A percentile compares a stretch with the other conserved stretches of the same genome.
phyloP scores from a whole-genome alignment of 2,888 invertebrate genomes.

The Leptopterna dolabrata region DNA sequence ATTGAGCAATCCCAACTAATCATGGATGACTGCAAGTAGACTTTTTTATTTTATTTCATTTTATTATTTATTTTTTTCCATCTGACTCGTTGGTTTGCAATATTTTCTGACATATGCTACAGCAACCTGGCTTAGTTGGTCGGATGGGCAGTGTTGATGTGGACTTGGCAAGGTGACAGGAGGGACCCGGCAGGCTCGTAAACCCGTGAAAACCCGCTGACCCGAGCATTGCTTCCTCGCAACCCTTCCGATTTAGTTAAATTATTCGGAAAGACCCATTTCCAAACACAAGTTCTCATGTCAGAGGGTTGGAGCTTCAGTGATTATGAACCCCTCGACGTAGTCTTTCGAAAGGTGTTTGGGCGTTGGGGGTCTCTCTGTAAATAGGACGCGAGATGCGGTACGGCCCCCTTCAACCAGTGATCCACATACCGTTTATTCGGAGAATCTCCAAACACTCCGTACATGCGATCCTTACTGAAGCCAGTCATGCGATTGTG shows the following conservation, averaged over 20 bases:
- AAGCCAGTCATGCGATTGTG: background rate
- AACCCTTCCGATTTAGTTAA: background rate
- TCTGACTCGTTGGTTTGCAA: no score
- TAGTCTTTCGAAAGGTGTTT: background rate
- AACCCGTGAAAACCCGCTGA: constrained; percentile 19
- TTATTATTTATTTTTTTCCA: no score
- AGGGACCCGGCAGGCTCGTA: background rate
- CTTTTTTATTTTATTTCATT: no score
- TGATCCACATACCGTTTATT: background rate
- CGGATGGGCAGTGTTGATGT: background rate
- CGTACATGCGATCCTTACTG: background rate
- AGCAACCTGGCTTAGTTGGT: no score
- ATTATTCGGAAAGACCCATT: constrained; percentile 39
- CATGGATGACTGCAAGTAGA: no score
- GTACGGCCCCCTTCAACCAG: background rate
- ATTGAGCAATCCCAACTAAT: no score
- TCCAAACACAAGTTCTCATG: background rate
- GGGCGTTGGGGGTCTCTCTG: background rate
- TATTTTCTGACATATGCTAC: no score
- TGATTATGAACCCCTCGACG: background rate
- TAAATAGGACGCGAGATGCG: background rate
- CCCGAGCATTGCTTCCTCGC: background rate
- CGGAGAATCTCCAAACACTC: background rate
- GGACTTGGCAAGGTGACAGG: background rate
- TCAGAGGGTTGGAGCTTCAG: background rate